Evolutionary conservation across 2,888 invertebrate species (phyloP), one percentile per base, ranked within the genome.

Genomic region (Periphyllus acericola): DNA sequence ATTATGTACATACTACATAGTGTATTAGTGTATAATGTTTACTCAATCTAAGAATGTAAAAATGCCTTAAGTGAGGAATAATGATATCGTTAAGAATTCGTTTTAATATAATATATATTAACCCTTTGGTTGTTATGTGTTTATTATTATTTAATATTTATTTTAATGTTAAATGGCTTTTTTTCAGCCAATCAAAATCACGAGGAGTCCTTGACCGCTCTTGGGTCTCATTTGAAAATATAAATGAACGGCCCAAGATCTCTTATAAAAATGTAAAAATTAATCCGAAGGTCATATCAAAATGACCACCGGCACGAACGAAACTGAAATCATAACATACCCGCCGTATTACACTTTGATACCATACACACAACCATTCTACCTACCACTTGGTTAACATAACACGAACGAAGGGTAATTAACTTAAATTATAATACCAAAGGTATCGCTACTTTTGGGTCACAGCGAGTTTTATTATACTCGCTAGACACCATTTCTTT

Each of bases 231-330:
- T 52, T 55, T 36, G 34, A 74, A 72, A 87, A 87, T 32, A 36
- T 78, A 71, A 55, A 80, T 25, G 81, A 66, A 74, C 68, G 17
- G 46, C 32, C 55, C 46, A 36, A 81, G 52, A 87, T 87, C 60
- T 81, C 80, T 74, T 87, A 46, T 66, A 81, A 87, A 87, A 87
- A 87, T 87, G 40, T 81, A 75, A 81, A 81, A 74, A 80, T 81
- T 87, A 87, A 87, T 87, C 74, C 46, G 87, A 87, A 87, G 87
- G 87, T 81, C 87, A 46, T 19, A 25, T 4, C 36, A 78, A 87
- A 87, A 81, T 81, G 81, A 75, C 87, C 80, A 32, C 74, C 74
- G 87, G 46, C 87, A 87, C 87, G 87, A 87, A 87, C 87, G n/a
- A 87, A 74, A 74, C 79, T 6, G 75, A 81, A 81, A 87, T 74